Evolutionary conservation across 2,113 vertebrate species (phyloP), one percentile per base, ranked within the genome.

Genomic region (Oryzias melastigma): DNA sequence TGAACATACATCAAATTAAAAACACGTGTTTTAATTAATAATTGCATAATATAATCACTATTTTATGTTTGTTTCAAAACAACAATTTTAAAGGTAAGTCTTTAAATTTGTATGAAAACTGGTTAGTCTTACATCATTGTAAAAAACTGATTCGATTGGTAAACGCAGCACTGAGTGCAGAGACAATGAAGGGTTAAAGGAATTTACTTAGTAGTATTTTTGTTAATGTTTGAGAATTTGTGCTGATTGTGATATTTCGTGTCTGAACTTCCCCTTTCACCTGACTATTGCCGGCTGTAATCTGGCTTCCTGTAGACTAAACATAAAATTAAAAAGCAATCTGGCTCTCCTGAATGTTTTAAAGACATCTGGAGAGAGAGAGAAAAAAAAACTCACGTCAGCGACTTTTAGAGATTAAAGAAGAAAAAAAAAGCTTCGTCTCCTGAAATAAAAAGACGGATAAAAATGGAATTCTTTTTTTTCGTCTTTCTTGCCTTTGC

Each of bases 271-370:
- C 47, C 43, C 22, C 50, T n/a, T 17, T 27, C 6, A 13, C 45
- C 46, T 49, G 22, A 73, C 80, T 75, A 75, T 27, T n/a, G 73
- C 71, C 73, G 80, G 82, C 83, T 89, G 84, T 93, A 92, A 92
- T 91, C 90, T 89, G 62, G 72, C 82, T 87, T 90, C 82, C 83
- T 88, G 85, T 88, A 91, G 90, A 91, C 90, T 91, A 91, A 93
- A 93, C 89, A 92, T 85, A 88, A 90, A 92, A 91, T 90, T 89
- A 89, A 91, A 89, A 91, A 82, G 81, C 85, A 85, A 89, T 91
- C 89, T 89, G 80, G 73, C 77, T 65, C 76, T 73, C 70, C 77
- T 47, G 68, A 82, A 82, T 90, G 82, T 89, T 88, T 88, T 86
- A 79, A 87, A 82, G 75, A 77, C 83, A 87, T 85, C 15, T 13